A percentile compares a stretch with the other conserved stretches of the same genome.
These are phyloP conservation scores for Uria aalge DNA, from an alignment of 2,113 vertebrate genomes.

Conservation along the genomic window DNA sequence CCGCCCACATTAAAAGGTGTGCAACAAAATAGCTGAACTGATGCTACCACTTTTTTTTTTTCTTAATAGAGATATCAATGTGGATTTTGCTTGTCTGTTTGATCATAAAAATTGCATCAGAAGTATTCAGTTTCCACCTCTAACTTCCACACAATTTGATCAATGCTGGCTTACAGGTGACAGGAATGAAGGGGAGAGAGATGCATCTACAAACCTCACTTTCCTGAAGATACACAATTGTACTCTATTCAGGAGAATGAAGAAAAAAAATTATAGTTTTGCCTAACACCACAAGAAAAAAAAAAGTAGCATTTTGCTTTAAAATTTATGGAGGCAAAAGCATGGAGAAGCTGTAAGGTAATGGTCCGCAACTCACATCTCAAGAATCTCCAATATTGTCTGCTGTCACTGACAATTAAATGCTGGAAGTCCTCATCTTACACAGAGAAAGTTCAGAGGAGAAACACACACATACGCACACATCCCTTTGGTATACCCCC, in stretches of 20 bases:
- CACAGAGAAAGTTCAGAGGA: not conserved
- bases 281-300: not conserved
- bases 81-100: not conserved
- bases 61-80: not conserved
- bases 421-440: not conserved
- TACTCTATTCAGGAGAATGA: not conserved
- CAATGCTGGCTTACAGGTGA: not conserved
- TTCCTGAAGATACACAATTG: not conserved
- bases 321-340: not conserved
- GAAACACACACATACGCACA: not conserved
- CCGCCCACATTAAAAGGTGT: not conserved
- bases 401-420: not conserved
- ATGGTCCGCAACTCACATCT: not conserved
- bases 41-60: not conserved
- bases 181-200: not conserved
- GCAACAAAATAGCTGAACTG: not conserved
- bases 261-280: not conserved
- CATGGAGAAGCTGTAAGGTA: not conserved
- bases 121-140: not conserved
- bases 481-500: not conserved
- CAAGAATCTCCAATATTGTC: not conserved
- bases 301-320: not conserved
- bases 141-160: not conserved
- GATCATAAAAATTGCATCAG: not conserved
- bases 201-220: not conserved